Evolutionary conservation across 92 coral and sea anemone species (phyloP), one percentile per base, ranked within the genome.

Genomic region (Parazoanthus swiftii): DNA sequence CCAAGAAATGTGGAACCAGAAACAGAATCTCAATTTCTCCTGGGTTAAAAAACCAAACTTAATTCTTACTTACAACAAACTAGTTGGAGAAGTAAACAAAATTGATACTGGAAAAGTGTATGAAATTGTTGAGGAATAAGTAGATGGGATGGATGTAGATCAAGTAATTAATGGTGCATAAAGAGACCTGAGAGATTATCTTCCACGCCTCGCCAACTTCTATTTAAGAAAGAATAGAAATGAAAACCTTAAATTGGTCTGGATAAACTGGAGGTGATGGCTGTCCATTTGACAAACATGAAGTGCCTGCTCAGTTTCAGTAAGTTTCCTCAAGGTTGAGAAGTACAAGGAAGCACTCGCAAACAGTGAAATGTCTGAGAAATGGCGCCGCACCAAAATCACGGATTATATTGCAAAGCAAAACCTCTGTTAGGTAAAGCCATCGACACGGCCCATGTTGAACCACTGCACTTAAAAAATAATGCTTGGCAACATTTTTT

Each of bases 261-360:
- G 91, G 81, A 37, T 90, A 90, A 74, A 88, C 89, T 4, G 93
- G 93, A 42, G 90, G 95, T 23, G 91, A 93, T 73, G 91, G 91
- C 21, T 82, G 91, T 59, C 95, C 95, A 37, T 90, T 90, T 68
- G 95, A 93, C 3, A 93, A 92, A 88, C 72, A 81, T 76, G 93
- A 13, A 85, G 89, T 5, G 95, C 90, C 1, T 88, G 93, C 76
- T 90, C 93, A 10, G 90, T 90, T 54, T 78, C 85, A 46, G 90
- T 90, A 20, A 90, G 93, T 72, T 88, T 92, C 51, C 77, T 92
- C 20, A 93, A 48, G 51, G 51, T 58, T 15, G 66, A 20, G 51
- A 48, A 48, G 8, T 8, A 48, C 11, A 48, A 48, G 11, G 51
- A 48, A 48, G 8, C 51, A 48, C 51, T 48, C 11, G 51, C 51